Evolutionary conservation across 2,797 vertebrate genomes (phyloP), one percentile per base, ranked within the genome.

Genomic region (Bradypus variegatus): DNA sequence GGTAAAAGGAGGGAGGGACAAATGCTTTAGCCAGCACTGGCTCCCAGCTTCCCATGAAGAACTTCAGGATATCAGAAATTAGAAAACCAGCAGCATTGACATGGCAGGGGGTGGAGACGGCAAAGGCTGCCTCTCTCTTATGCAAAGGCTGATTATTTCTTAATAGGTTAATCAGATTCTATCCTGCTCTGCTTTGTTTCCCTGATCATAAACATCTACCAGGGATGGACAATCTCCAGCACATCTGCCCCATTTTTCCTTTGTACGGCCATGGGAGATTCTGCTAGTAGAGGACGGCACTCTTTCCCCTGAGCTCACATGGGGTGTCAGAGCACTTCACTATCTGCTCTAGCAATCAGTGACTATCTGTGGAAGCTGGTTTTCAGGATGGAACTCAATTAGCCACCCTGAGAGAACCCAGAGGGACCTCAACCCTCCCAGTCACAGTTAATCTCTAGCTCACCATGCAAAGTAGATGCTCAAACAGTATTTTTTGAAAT

Each of bases 261-360:
- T 38, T 31, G 2, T 6, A 15, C 6, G 31, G 64, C 21, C 8
- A 6, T 0, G 0, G 58, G 8, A 64, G 62, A 69, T 23, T 55
- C 33, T 80, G 27, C 14, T 9, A 2, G 13, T 5, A 18, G 53
- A 9, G 33, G 23, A 18, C 0, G 1, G 33, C 18, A 13, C 2
- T n/a, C 85, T 67, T 81, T 29, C 3, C n/a, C 11, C 55, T 31
- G 14, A 87, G 36, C 13, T 50, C 36, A 31, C 2, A 7, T 12
- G 0, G 5, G 3, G 12, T 86, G 65, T 69, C 16, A 16, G 72
- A 48, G 38, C 77, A 27, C 48, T 69, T 75, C 36, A 33, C 36
- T 25, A 12, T 41, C 33, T 0, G 1, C 10, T 62, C 8, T n/a
- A 58, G 78, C 18, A n/a, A 53, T 67, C 27, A 29, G 4, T 48